Evolutionary conservation across 1,140 invertebrate genomes (phyloP).

Genomic region (Cotesia vestalis): DNA sequence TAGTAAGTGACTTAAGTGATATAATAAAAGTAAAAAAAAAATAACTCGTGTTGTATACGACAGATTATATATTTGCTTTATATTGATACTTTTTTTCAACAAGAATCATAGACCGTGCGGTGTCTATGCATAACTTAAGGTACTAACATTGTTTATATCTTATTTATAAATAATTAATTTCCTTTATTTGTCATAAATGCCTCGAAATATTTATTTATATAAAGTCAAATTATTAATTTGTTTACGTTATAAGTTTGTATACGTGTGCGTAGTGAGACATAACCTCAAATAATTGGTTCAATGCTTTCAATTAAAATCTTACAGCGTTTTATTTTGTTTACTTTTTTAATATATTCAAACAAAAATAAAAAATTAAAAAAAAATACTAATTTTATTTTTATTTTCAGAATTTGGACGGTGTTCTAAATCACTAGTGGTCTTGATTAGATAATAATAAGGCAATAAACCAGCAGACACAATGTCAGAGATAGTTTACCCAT

Average conservation of each 20-base stretch:
- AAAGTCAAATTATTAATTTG: constrained; percentile 43
- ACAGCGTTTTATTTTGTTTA: neutral
- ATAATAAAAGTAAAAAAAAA: constrained; percentile 31
- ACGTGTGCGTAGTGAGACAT: constrained; percentile 38
- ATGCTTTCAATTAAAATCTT: neutral
- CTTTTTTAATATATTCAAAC: neutral
- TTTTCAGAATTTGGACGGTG: constrained; percentile 62
- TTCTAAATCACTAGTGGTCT: constrained; percentile 53
- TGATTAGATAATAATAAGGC: constrained; percentile 40
- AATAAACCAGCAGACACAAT: constrained; percentile 62
- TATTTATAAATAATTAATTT: constrained; percentile 19
- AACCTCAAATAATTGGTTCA: constrained; percentile 32
- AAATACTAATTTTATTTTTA: neutral
- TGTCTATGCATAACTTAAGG: constrained; percentile 63
- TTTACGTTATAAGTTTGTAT: constrained; percentile 50
- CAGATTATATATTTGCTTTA: constrained; percentile 54
- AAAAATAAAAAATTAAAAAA: neutral
- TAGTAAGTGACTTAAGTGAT: constrained; percentile 23
- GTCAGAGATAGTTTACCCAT: constrained; percentile 86
- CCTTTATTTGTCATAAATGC: neutral
- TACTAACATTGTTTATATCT: constrained; percentile 41
- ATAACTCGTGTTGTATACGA: constrained; percentile 43
- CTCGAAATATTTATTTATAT: neutral
- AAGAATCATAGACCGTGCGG: constrained; percentile 57
- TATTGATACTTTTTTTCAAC: constrained; percentile 53